Evolutionary conservation across 2,888 invertebrate species (phyloP), one percentile per base, ranked within the genome.

Genomic region (Eristalinus sepulchralis): DNA sequence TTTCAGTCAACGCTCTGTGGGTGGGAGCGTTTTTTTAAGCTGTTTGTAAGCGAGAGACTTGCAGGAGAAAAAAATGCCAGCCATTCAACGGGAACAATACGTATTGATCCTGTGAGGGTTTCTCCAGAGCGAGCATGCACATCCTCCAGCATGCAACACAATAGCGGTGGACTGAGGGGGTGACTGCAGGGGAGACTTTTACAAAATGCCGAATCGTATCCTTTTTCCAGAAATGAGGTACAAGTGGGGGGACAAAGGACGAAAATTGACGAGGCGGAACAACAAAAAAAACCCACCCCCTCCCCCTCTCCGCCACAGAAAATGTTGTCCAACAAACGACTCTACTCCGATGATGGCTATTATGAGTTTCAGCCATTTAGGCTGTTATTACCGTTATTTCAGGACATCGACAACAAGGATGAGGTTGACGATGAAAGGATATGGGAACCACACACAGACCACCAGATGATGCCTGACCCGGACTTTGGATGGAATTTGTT

Each of bases 311-410:
- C n/a, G n/a, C n/a, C n/a, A n/a, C n/a, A n/a, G n/a, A n/a, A 68
- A 17, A 79, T 76, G 39, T 57, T 53, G 17, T 75, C 55, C 24
- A 75, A 24, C 66, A 66, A 71, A 71, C 63, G 76, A 72, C 76
- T 76, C 63, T 76, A 81, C 72, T 77, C 63, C 72, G 81, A 79
- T 79, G 70, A 81, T 81, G 76, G 84, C 81, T 85, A 81, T 81
- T 68, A 67, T 76, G 66, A 80, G 71, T 71, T 80, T 57, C 63
- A 80, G 72, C 67, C 22, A 80, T 84, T 84, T 80, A 53, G 76
- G 33, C 62, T 68, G 64, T 72, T 84, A 76, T 84, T 84, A 80
- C 76, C 71, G 84, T 71, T 76, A 76, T 80, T 80, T 67, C 78
- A 47, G 70, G 63, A 73, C 34, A 57, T 31, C 24, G 36, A 59